Base-by-base conservation (phyloP, 2,888 invertebrate species). In the Eulithis testata region DNA sequence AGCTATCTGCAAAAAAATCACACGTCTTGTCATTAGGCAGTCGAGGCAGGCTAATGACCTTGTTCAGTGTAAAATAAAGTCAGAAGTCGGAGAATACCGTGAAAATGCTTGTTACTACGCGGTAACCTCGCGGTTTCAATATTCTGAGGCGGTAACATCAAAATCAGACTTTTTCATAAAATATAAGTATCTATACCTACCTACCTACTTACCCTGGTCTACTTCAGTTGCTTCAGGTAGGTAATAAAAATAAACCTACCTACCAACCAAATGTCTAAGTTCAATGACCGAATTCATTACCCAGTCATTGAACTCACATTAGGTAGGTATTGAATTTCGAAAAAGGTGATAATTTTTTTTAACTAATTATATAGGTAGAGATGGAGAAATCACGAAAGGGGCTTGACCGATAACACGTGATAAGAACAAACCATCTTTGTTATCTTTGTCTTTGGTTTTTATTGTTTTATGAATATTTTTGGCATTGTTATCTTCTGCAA, bases 381-480 rank as follows among this genome's bases (percentile, higher is more conserved):
- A 65, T 68, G 65, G 40, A 45, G 51, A 56, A 57, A 57, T 50
- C 59, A 61, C 36, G 43, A 31, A 14, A 44, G 66, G 56, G 66
- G 64, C 62, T 64, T 73, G 76, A 73, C 75, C 73, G 76, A 75
- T 75, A 76, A 72, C 70, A 62, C 2, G n/a, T 53, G 69, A 71
- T 70, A 72, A 69, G 56, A 49, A 58, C 52, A 36, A 60, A 54
- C 40, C 45, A 27, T 31, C 6, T 45, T 53, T 53, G 8, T n/a
- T n/a, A n/a, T n/a, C 9, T 31, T 9, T 4, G 27, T 59, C 43
- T 51, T 31, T 11, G 0, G 14, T 21, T 27, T 57, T 50, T 50
- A 21, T 21, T 27, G 11, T 58, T 50, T 27, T 9, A 53, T 51
- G 53, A 37, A 53, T 3, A 53, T 9, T 14, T n/a, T 8, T 40